Evolutionary conservation across 2,797 vertebrate genomes (phyloP), one percentile per base, ranked within the genome.

Genomic region (Chelmon rostratus): DNA sequence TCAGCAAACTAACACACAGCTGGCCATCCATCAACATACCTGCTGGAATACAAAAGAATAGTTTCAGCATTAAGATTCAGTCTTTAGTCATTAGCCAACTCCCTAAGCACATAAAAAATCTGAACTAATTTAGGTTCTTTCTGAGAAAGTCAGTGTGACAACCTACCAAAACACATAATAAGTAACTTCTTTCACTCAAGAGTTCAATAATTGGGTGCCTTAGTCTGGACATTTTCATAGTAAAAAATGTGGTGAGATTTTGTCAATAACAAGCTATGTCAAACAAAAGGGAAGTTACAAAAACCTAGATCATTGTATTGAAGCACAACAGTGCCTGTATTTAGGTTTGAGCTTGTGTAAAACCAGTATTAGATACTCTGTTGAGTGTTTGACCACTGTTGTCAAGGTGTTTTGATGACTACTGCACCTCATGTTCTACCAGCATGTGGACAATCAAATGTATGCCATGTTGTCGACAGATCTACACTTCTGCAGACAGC

Each of bases 31-130:
- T 73, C 81, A 87, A 91, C 94, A 54, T 95, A 95, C 95, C 95
- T 95, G 94, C 95, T 95, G 92, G 83, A 87, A 84, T 83, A 94
- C 50, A 91, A 38, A 85, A 87, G 0, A 69, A 50, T 25, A 42
- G 33, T 57, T 46, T 92, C 52, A 92, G 81, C 8, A 75, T 59
- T 46, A 46, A 44, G 3, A 37, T 0, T 3, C 3, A 40, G 64
- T 4, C n/a, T 47, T 13, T 19, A 42, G 4, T 25, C 5, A 58
- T 16, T 50, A 6, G 49, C 4, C 6, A 2, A 33, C 37, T 38
- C 8, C 8, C 16, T 46, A 23, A 54, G 0, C 2, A 25, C n/a
- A 19, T 4, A 12, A 52, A 67, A 66, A 4, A 0, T 40, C 52
- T 28, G 4, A 73, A 9, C 12, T 4, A 21, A 15, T 35, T 21